These are phyloP conservation scores for Lota lota DNA, from an alignment of 2,113 vertebrate species.

Conservation along the genomic window DNA sequence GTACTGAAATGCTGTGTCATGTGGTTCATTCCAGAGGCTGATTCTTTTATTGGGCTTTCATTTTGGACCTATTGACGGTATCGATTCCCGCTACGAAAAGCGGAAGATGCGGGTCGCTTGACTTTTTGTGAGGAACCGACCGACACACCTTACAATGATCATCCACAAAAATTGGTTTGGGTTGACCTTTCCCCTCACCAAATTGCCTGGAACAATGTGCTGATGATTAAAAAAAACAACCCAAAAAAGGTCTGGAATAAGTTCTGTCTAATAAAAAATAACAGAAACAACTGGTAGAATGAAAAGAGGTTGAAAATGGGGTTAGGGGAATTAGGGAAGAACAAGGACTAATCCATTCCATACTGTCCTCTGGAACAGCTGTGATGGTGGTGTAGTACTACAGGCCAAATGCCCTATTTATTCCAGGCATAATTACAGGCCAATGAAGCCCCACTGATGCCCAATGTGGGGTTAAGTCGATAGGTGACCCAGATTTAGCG, in stretches of 20 bases:
- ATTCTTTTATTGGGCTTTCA: no score
- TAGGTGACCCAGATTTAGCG: constrained; percentile 67
- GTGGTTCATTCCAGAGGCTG: no score
- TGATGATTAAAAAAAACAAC: constrained; percentile 28
- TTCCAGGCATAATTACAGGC: constrained; percentile 62
- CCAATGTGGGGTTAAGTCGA: constrained; percentile 62
- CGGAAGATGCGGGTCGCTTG: no score
- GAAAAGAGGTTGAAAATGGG: constrained; percentile 57
- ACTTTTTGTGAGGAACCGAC: no score
- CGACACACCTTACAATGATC: no score
- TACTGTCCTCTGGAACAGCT: constrained; percentile 46
- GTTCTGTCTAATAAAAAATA: constrained; percentile 45
- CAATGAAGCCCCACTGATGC: constrained; percentile 53
- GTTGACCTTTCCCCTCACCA: no score
- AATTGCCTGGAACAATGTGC: no score
- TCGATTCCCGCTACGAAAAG: no score
- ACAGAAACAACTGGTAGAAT: constrained; percentile 44
- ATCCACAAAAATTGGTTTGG: no score
- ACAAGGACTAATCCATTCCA: constrained; percentile 55
- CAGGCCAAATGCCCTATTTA: constrained; percentile 64
- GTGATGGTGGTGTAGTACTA: constrained; percentile 45
- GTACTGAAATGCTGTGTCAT: no score
- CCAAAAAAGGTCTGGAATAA: constrained; percentile 30
- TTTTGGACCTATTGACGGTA: no score
- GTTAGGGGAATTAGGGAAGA: constrained; percentile 42